Evolutionary conservation across 1,140 invertebrate species (phyloP).

Genomic region (Coenobita brevimanus): DNA sequence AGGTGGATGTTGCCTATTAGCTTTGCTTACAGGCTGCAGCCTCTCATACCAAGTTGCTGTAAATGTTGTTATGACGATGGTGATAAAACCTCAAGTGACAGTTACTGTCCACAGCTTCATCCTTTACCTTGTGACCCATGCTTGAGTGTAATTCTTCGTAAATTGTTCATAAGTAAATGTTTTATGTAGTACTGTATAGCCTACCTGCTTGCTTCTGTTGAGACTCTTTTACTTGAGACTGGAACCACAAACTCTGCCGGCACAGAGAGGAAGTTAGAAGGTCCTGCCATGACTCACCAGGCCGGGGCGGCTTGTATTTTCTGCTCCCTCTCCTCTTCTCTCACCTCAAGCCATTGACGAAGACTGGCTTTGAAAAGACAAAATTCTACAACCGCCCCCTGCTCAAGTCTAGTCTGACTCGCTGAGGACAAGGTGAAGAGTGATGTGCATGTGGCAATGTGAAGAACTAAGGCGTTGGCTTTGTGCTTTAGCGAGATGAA

Average conservation of each 20-base stretch:
- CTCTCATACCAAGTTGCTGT: too few relatives aligned
- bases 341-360: slow-evolving; percentile 26
- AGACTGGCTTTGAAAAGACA: slow-evolving; percentile 57
- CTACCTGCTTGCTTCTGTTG: slow-evolving; percentile 34
- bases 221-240: slow-evolving; percentile 43
- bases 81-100: too few relatives aligned
- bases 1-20: background rate
- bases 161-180: background rate
- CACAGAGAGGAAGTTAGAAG: slow-evolving; percentile 10
- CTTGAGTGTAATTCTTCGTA: background rate
- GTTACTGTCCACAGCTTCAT: too few relatives aligned
- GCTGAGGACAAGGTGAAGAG: slow-evolving; percentile 39
- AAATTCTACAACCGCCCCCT: slow-evolving; percentile 49
- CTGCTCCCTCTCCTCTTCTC: background rate
- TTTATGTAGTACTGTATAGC: slow-evolving; percentile 10
- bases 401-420: slow-evolving; percentile 62
- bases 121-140: background rate
- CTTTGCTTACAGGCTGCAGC: too few relatives aligned
- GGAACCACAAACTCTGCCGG: slow-evolving; percentile 12
- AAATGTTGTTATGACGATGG: too few relatives aligned
- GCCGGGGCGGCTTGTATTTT: slow-evolving; percentile 39
- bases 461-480: background rate
- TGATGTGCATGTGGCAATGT: slow-evolving; percentile 34
- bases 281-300: slow-evolving; percentile 8
- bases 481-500: background rate